phyloP scores from a whole-genome alignment of 2,113 vertebrate genomes.

The Gnathonemus echidnorhynchus region DNA sequence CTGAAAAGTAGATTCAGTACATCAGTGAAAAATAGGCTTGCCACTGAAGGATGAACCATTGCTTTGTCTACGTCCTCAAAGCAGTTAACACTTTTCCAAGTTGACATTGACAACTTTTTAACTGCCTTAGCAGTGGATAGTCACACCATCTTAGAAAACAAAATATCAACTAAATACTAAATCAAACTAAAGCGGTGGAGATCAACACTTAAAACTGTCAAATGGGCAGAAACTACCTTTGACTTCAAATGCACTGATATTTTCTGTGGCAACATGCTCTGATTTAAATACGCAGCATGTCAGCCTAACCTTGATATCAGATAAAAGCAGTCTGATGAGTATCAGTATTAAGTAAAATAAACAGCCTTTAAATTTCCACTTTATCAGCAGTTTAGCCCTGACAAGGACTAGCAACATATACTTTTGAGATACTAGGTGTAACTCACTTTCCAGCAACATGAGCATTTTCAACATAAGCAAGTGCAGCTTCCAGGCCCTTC shows the following conservation, averaged over 20 bases:
- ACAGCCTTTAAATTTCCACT: background rate
- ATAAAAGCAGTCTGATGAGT: background rate
- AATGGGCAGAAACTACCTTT: background rate
- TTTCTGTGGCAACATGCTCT: background rate
- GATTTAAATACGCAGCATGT: background rate
- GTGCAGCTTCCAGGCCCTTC: conserved; percentile 89
- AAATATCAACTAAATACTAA: background rate
- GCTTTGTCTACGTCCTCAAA: background rate
- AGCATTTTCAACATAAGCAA: conserved; percentile 83
- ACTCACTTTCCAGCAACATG: conserved; percentile 93
- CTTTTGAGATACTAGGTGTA: background rate
- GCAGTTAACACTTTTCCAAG: background rate
- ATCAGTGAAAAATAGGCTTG: background rate
- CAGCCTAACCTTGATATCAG: background rate
- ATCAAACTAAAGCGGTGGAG: background rate
- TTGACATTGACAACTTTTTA: background rate
- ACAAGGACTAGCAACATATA: background rate
- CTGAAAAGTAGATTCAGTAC: conserved; percentile 54
- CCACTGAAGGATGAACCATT: background rate
- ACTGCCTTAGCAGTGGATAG: background rate
- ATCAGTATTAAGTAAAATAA: background rate
- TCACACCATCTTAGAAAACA: background rate
- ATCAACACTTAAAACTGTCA: background rate
- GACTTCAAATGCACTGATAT: background rate
- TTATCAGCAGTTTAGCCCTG: background rate